These are phyloP conservation scores for Tethya wilhelma DNA, from an alignment of 37 sponge, comb jelly and placozoan genomes.

Conservation along the genomic window DNA sequence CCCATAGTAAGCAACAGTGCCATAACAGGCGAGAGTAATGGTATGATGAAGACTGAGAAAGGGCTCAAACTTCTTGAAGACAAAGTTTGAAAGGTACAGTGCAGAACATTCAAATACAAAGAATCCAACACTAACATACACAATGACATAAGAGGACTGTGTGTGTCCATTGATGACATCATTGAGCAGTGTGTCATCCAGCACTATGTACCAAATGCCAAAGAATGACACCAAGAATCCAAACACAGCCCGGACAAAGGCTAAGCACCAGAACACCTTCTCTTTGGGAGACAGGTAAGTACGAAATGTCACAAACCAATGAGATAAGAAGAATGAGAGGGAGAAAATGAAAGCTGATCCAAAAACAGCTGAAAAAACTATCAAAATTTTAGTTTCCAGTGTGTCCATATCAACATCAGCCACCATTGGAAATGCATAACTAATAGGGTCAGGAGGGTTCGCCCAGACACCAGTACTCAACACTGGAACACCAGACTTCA, in stretches of 20 bases:
- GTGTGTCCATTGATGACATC: constrained; percentile 41
- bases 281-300: constrained; percentile 26
- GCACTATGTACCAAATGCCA: constrained; percentile 31
- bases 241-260: constrained; percentile 51
- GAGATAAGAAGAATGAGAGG: constrained; percentile 4
- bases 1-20: constrained; percentile 19
- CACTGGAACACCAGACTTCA: not conserved
- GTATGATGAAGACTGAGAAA: constrained; percentile 43
- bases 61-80: constrained; percentile 35
- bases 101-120: constrained; percentile 49
- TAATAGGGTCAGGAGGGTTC: constrained; percentile 28
- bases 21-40: constrained; percentile 24
- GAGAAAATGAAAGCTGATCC: not conserved
- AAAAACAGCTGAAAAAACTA: not conserved
- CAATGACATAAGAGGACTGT: not conserved
- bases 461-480: not conserved
- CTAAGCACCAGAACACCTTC: constrained; percentile 70
- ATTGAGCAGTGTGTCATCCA: constrained; percentile 35
- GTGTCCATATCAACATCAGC: not conserved
- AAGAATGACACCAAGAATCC: constrained; percentile 29
- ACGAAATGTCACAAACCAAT: constrained; percentile 11
- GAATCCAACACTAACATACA: constrained; percentile 39
- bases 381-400: not conserved
- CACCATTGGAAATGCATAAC: constrained; percentile 34
- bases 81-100: constrained; percentile 17